Evolutionary conservation across 2,888 invertebrate species (phyloP).

Genomic region (Petrolisthes manimaculis): DNA sequence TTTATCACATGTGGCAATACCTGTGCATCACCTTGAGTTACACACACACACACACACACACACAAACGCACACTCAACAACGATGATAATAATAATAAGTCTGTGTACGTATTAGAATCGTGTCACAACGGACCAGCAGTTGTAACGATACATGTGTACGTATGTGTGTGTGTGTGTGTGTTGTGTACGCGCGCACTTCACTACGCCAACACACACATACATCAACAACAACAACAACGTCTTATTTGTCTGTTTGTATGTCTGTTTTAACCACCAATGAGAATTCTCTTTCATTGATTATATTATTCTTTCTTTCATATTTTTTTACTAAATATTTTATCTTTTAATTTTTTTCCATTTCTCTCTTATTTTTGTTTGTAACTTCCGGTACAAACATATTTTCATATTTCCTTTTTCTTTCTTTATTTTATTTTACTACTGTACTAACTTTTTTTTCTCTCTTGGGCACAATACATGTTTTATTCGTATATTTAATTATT

Average conservation of each 20-base stretch:
- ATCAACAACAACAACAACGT: slow-evolving; percentile 11
- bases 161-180: no score
- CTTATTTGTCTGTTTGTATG: not conserved
- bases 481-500: no score
- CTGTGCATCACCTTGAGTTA: slow-evolving; percentile 45
- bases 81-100: not conserved
- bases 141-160: not conserved
- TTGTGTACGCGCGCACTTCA: not conserved
- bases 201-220: not conserved
- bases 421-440: no score
- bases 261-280: slow-evolving; percentile 23
- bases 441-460: no score
- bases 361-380: no score
- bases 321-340: no score
- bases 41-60: slow-evolving; percentile 23
- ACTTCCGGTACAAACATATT: no score
- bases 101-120: not conserved
- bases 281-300: slow-evolving; percentile 22
- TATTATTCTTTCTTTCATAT: not conserved
- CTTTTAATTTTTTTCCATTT: no score
- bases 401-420: no score
- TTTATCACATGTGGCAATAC: slow-evolving; percentile 61
- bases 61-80: not conserved
- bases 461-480: no score
- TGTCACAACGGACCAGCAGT: slow-evolving; percentile 30